Evolutionary conservation across 2,113 vertebrate genomes (phyloP).

Genomic region (Serinus canaria): DNA sequence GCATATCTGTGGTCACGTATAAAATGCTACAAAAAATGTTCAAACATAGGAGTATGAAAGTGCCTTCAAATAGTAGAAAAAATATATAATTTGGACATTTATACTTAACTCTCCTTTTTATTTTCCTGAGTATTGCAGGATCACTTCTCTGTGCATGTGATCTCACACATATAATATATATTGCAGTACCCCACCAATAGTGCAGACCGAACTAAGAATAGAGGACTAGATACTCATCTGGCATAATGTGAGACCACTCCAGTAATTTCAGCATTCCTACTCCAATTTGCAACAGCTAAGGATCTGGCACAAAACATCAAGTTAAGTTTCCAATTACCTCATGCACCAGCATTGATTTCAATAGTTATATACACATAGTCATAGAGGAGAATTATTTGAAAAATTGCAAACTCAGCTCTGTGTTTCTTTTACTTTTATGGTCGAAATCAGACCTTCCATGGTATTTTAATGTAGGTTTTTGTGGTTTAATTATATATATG

Average conservation of each 20-base stretch:
- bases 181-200: background rate
- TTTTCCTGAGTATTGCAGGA: background rate
- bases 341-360: conserved; percentile 53
- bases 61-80: background rate
- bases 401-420: conserved; percentile 57
- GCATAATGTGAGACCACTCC: conserved; percentile 31
- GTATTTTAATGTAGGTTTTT: conserved; percentile 40
- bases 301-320: conserved; percentile 45
- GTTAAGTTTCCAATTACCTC: conserved; percentile 60
- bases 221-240: conserved; percentile 34
- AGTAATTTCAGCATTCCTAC: conserved; percentile 53
- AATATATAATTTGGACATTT: background rate
- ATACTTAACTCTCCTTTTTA: background rate
- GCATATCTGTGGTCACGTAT: background rate
- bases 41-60: background rate
- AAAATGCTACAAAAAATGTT: background rate
- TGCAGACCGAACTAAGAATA: conserved; percentile 32
- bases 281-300: conserved; percentile 54
- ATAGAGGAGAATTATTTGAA: conserved; percentile 31
- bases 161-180: background rate
- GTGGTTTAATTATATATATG: conserved; percentile 61
- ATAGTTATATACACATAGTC: conserved; percentile 13
- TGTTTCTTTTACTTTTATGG: conserved; percentile 37
- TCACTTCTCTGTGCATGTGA: background rate
- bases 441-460: conserved; percentile 31